Base-by-base conservation (phyloP, 2,113 vertebrate species). In the Myotis lucifugus region DNA sequence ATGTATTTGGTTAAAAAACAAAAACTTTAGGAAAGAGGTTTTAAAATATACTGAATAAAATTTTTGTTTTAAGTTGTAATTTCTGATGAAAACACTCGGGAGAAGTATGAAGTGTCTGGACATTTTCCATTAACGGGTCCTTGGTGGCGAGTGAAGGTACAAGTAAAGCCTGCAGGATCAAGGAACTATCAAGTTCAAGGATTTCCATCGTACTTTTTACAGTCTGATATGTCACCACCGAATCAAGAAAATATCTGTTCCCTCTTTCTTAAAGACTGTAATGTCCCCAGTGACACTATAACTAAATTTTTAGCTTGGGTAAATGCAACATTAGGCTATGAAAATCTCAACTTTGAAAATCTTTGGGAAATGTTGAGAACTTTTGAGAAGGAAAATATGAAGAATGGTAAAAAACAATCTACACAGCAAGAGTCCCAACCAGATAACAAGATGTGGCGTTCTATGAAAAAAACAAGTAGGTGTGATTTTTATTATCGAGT, bases 91-190 rank as follows among this genome's bases (percentile, higher is more conserved):
- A 18, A 21, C 19, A 97, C 97, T 21, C 34, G 52, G 69, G 72
- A 97, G 40, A 21, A 72, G 11, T 98, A 94, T 91, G 27, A 92
- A 15, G 98, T 99, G 40, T 78, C 95, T 37, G 99, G 99, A 91
- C 97, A 96, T 46, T 99, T 99, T 97, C 98, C 98, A 0, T 97
- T 99, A 32, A 84, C 46, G 12, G 98, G 19, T 70, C 96, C 99
- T 3, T 99, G 99, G 99, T 99, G 99, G 99, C 96, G 82, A 85
- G 98, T 99, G 90, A 98, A 97, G 10, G 97, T 98, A 46, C 97
- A 79, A 61, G 98, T 89, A 37, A 98, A 95, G 78, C 64, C 70
- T n/a, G 6, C 4, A 8, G 73, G 72, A 0, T 93, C 42, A 0
- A 97, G 82, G 76, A 32, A 6, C 72, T 98, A 98, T 84, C 96